A percentile compares a stretch with the other conserved stretches of the same genome.
Evolutionary conservation across 2,797 vertebrate genomes (phyloP).

Genomic region (Gouania willdenowi): DNA sequence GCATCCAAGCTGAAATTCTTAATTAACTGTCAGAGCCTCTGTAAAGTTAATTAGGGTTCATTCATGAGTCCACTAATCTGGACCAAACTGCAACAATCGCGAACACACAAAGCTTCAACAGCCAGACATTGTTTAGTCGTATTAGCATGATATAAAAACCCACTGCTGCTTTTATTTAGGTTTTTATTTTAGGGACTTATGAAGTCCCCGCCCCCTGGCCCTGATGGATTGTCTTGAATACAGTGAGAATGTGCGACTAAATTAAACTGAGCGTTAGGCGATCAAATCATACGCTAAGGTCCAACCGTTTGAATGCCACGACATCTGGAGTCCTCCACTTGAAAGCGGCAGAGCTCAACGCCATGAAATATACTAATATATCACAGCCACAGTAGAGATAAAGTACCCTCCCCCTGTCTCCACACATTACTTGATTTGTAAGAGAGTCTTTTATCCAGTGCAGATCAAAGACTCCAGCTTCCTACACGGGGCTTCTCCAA

Average conservation of each 20-base stretch:
- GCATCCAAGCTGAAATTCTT: slow-evolving; percentile 82
- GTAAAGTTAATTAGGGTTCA: slow-evolving; percentile 85
- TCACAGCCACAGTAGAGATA: slow-evolving; percentile 27
- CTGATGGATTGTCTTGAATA: slow-evolving; percentile 46
- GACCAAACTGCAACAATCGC: slow-evolving; percentile 62
- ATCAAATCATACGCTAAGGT: slow-evolving; percentile 40
- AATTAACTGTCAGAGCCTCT: slow-evolving; percentile 81
- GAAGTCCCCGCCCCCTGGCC: not conserved
- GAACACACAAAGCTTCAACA: slow-evolving; percentile 37
- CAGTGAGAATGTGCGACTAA: slow-evolving; percentile 41
- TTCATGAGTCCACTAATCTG: slow-evolving; percentile 72
- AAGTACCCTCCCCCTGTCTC: slow-evolving; percentile 20
- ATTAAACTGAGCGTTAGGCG: slow-evolving; percentile 30
- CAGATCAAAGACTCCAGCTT: slow-evolving; percentile 24
- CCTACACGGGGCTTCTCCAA: no score
- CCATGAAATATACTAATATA: slow-evolving; percentile 32
- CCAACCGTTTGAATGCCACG: slow-evolving; percentile 27
- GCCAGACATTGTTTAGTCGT: slow-evolving; percentile 1
- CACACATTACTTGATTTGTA: slow-evolving; percentile 21
- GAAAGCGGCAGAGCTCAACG: slow-evolving; percentile 24
- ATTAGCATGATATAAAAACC: slow-evolving; percentile 11
- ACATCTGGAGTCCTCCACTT: slow-evolving; percentile 40
- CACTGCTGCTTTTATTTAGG: not conserved
- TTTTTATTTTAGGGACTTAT: not conserved
- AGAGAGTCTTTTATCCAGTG: slow-evolving; percentile 3